phyloP scores from a whole-genome alignment of 2,888 invertebrate species.

The Eilema griseolum region DNA sequence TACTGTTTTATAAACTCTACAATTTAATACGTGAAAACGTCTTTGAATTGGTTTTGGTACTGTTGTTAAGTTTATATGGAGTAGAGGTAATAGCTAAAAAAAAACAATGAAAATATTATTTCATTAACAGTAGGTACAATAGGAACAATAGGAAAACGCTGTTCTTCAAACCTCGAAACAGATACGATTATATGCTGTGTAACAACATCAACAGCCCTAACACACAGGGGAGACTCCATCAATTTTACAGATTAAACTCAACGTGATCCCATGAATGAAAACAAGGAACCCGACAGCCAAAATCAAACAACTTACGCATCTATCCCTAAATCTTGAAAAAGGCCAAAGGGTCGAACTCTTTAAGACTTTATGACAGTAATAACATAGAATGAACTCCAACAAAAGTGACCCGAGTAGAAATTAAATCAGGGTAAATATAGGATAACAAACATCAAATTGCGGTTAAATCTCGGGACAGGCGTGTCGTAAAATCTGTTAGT shows the following conservation, averaged over 20 bases:
- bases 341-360: slow-evolving; percentile 31
- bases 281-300: slow-evolving; percentile 30
- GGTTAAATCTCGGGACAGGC: slow-evolving; percentile 21
- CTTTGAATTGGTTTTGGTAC: too few species aligned
- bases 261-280: slow-evolving; percentile 38
- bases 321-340: slow-evolving; percentile 43
- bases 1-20: too few species aligned
- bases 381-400: slow-evolving; percentile 31
- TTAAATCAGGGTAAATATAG: slow-evolving; percentile 43
- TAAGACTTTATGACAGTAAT: slow-evolving; percentile 38
- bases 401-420: slow-evolving; percentile 30
- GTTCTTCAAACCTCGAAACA: background rate
- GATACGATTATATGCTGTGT: background rate
- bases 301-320: slow-evolving; percentile 43
- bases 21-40: too few species aligned
- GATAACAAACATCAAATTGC: slow-evolving; percentile 37
- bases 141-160: background rate
- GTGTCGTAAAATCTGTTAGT: slow-evolving; percentile 43
- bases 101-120: background rate
- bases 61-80: too few species aligned
- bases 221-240: slow-evolving; percentile 17
- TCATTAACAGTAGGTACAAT: background rate
- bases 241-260: slow-evolving; percentile 34
- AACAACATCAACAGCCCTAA: background rate
- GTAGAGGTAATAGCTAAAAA: background rate